phyloP scores from a whole-genome alignment of 2,113 vertebrate genomes.

The Pygoscelis antarcticus region DNA sequence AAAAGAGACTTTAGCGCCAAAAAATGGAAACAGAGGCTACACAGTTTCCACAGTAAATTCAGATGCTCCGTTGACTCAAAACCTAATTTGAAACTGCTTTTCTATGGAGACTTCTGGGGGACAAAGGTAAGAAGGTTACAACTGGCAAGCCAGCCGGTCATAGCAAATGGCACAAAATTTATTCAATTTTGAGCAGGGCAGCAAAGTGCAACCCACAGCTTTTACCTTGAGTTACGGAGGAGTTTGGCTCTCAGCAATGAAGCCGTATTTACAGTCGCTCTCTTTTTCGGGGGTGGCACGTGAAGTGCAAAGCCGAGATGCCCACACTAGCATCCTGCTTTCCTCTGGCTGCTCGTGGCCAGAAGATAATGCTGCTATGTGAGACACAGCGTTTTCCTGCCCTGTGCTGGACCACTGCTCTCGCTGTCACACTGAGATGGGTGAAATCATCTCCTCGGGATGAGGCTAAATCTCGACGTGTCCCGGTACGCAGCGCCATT shows the following conservation, averaged over 20 bases:
- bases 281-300: neutral
- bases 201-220: neutral
- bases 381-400: neutral
- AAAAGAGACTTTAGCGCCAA: neutral
- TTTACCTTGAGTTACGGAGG: neutral
- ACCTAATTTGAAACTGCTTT: neutral
- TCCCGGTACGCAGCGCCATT: accelerated
- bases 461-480: accelerated
- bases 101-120: neutral
- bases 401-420: neutral
- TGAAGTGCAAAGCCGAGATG: neutral
- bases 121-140: neutral
- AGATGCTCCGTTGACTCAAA: neutral
- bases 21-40: accelerated
- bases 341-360: accelerated
- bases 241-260: neutral
- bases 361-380: neutral
- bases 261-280: neutral
- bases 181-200: neutral
- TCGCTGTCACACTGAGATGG: accelerated
- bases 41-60: accelerated
- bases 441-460: neutral
- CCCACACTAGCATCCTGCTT: neutral
- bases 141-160: neutral
- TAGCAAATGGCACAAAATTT: neutral